Conservation (phyloP, 2,888 invertebrate genomes). For the Tubiluchus corallicola region DNA sequence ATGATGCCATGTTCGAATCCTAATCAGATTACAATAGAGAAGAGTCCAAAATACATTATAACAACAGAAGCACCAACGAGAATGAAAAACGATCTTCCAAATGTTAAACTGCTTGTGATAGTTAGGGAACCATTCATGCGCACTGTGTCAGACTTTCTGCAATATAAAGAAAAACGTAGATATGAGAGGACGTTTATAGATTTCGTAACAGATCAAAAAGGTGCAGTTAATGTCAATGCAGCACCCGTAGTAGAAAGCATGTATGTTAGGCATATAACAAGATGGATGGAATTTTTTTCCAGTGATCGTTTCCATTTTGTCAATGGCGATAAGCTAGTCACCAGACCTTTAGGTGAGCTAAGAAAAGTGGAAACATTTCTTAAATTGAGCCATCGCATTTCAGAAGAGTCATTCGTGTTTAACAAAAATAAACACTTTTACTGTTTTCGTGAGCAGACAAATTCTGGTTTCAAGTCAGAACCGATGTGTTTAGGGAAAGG, state of each 20-base stretch:
- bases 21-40: constrained; percentile 86
- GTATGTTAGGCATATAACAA: constrained; percentile 71
- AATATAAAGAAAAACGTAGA: too few relatives aligned
- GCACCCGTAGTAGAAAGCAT: constrained; percentile 44
- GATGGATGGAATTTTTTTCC: constrained; percentile 82
- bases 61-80: constrained; percentile 88
- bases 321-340: constrained; percentile 76
- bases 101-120: constrained; percentile 72
- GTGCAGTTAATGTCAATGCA: too few relatives aligned
- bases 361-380: constrained; percentile 71
- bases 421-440: constrained; percentile 93
- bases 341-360: constrained; percentile 70
- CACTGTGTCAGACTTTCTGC: constrained; percentile 90
- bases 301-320: constrained; percentile 79
- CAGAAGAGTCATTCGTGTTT: constrained; percentile 78
- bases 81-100: constrained; percentile 79
- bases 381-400: constrained; percentile 47
- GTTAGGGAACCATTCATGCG: constrained; percentile 92
- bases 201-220: too few relatives aligned
- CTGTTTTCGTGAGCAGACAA: constrained; percentile 39
- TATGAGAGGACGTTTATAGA: too few relatives aligned
- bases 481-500: too few relatives aligned
- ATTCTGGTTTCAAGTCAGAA: too few relatives aligned
- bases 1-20: constrained; percentile 84
- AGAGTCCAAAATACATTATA: constrained; percentile 94